Evolutionary conservation across 2,797 vertebrate genomes (phyloP), one percentile per base, ranked within the genome.

Genomic region (Pseudochaenichthys georgianus): DNA sequence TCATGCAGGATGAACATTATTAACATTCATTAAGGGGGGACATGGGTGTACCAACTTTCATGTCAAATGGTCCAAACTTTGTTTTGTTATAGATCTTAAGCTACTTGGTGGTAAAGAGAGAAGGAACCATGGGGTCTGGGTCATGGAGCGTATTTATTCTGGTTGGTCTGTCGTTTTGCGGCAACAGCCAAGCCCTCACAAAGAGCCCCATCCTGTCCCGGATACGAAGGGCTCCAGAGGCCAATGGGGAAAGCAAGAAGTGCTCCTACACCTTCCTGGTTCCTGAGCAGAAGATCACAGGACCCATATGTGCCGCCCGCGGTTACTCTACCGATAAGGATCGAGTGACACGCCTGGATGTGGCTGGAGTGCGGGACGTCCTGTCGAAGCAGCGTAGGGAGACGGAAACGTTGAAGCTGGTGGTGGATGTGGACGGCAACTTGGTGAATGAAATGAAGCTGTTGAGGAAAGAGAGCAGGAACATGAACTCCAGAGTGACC

Each of bases 401-500:
- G 92, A 97, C 98, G 70, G 98, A 99, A 64, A 96, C 96, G 9
- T 79, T 99, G 86, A 96, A 97, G 69, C 17, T 98, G 89, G 96
- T 98, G 61, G 98, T 99, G 87, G 98, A 99, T 0, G 98, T 99
- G 51, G 98, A 99, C 0, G 98, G 98, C 3, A 98, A 97, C 92
- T 93, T 99, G 53, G 98, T 99, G 60, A 99, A 96, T 0, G 98
- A 99, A 93, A 98, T 99, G 52, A 99, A 99, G 91, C 87, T 99
- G 55, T 87, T 99, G 87, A 94, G 98, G 72, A 99, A 99, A 75
- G 98, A 99, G 90, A 99, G 98, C 23, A 96, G 98, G 1, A 99
- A 99, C 90, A 99, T 99, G 98, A 99, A 99, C 93, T 98, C 98
- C 0, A 95, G 98, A 0, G 98, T 99, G 19, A 99, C 98, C 1